A percentile compares a stretch with the other conserved stretches of the same genome.
phyloP scores from a whole-genome alignment of 2,797 vertebrate species.

The Melopsittacus undulatus region DNA sequence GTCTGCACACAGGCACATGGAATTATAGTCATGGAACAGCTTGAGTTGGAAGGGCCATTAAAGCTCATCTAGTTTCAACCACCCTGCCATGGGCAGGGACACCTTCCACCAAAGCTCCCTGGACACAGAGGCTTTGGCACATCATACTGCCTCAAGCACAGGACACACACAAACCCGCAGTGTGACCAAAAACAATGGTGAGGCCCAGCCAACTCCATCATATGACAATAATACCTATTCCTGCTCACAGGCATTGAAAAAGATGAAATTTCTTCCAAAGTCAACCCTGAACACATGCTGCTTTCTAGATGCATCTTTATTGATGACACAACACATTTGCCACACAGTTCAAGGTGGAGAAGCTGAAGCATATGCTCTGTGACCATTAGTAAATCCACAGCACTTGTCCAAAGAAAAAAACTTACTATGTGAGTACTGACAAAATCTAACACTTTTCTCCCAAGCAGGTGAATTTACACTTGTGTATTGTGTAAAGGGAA shows the following conservation, averaged over 20 bases:
- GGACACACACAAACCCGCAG: rapidly evolving
- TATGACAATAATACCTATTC: background rate
- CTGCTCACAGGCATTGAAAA: background rate
- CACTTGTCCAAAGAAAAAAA: background rate
- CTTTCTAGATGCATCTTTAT: background rate
- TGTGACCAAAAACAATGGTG: background rate
- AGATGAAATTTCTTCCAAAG: background rate
- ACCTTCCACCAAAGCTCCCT: background rate
- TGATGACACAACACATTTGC: rapidly evolving
- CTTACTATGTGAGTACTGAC: rapidly evolving
- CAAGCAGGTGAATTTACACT: background rate
- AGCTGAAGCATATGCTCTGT: constrained; percentile 14
- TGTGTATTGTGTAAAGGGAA: background rate
- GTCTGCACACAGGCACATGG: rapidly evolving
- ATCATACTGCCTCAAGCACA: background rate
- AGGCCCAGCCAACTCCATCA: background rate
- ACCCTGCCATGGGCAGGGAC: too few relatives aligned
- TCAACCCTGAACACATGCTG: background rate
- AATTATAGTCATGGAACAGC: background rate
- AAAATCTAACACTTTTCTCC: background rate
- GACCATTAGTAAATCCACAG: background rate
- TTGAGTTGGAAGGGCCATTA: background rate
- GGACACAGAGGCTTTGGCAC: background rate
- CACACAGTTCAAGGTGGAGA: background rate
- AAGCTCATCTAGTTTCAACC: background rate